Evolutionary conservation across 92 coral and sea anemone species (phyloP).

Genomic region (Pocillopora grandis): DNA sequence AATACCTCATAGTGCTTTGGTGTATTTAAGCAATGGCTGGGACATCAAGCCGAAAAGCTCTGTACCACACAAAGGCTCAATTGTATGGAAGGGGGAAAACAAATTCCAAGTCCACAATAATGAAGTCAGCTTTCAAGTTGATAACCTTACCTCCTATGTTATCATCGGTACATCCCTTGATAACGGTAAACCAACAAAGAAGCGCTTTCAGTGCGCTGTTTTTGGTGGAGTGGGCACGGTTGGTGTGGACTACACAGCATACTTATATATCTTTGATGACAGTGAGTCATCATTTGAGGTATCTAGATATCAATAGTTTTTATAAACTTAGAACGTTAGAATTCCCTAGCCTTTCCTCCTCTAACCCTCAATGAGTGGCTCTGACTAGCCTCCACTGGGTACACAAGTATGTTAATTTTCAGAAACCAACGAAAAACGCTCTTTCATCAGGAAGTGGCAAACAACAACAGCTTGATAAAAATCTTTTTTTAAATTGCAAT

Average conservation of each 20-base stretch:
- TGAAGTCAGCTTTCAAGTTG: conserved; percentile 45
- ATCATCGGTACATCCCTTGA: conserved; percentile 49
- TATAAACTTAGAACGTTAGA: background rate
- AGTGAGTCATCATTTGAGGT: conserved; percentile 74
- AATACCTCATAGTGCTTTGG: conserved; percentile 71
- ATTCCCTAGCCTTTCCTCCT: too few species aligned
- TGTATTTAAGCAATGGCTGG: conserved; percentile 37
- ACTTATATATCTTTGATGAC: conserved; percentile 68
- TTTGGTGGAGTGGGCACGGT: conserved; percentile 60
- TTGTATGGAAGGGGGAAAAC: conserved; percentile 14
- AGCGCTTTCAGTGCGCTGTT: conserved; percentile 72
- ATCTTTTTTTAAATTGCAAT: too few species aligned
- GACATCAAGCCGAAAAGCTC: conserved; percentile 30
- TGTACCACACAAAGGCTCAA: conserved; percentile 7
- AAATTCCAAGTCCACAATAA: conserved; percentile 22
- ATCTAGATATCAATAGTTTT: background rate
- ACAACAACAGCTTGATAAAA: too few species aligned
- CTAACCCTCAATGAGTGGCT: too few species aligned
- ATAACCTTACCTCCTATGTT: conserved; percentile 42
- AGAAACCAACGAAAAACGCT: too few species aligned
- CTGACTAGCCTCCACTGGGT: too few species aligned
- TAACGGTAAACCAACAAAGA: conserved; percentile 43
- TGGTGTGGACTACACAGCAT: conserved; percentile 42
- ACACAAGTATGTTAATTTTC: too few species aligned
- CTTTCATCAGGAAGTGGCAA: too few species aligned